These are phyloP conservation scores for Tubulanus polymorphus DNA, from an alignment of 2,888 invertebrate genomes.

Conservation along the genomic window DNA sequence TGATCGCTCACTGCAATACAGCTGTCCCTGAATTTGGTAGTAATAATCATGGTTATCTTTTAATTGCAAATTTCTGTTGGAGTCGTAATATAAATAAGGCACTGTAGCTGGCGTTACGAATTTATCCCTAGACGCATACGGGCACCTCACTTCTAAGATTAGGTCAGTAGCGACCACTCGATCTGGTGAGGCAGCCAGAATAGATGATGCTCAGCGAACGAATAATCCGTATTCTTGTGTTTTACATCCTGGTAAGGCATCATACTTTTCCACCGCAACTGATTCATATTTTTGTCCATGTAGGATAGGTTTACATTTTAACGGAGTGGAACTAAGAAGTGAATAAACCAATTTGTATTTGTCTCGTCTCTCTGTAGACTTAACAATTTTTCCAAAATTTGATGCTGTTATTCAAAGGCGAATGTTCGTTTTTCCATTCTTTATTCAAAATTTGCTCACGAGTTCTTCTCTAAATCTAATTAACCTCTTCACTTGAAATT, in stretches of 20 bases:
- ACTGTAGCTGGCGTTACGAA: background rate
- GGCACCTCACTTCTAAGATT: background rate
- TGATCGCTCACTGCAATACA: too few species aligned
- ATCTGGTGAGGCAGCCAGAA: background rate
- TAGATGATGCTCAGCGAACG: background rate
- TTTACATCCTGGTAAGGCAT: background rate
- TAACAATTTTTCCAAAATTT: conserved; percentile 15
- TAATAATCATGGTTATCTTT: background rate
- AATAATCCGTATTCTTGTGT: background rate
- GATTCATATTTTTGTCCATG: background rate
- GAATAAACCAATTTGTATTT: background rate
- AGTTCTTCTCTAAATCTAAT: conserved; percentile 11
- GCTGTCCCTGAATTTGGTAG: background rate
- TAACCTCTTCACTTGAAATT: conserved; percentile 8
- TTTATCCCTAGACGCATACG: background rate
- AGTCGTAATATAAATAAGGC: background rate
- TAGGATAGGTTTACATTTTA: background rate
- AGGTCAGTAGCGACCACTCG: background rate
- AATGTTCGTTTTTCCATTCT: conserved; percentile 16
- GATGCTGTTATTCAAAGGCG: conserved; percentile 17
- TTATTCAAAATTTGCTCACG: conserved; percentile 14
- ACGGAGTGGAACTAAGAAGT: background rate
- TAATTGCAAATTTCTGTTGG: background rate
- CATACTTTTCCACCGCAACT: background rate
- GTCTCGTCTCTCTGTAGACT: background rate